phyloP scores from a whole-genome alignment of 2,797 vertebrate species.

The Amblyopsis hoosieri region DNA sequence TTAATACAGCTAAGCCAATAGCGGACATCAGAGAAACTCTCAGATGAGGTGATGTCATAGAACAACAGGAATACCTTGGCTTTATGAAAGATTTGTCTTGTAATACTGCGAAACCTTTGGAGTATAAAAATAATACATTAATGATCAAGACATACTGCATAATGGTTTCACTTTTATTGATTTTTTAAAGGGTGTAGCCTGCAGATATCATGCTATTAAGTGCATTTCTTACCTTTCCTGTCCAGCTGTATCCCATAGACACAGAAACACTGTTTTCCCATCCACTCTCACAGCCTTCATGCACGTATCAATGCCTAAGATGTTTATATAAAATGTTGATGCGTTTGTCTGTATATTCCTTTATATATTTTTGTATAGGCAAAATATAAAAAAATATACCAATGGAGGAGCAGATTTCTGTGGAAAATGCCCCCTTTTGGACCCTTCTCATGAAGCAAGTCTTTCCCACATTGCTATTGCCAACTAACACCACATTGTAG shows the following conservation, averaged over 20 bases:
- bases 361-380: background rate
- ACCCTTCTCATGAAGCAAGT: constrained; percentile 88
- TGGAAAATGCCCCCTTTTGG: constrained; percentile 75
- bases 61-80: constrained; percentile 91
- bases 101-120: constrained; percentile 90
- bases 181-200: background rate
- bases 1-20: constrained; percentile 89
- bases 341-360: constrained; percentile 3
- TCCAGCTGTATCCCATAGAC: constrained; percentile 96
- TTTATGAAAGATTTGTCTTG: constrained; percentile 87
- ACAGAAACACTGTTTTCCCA: constrained; percentile 78
- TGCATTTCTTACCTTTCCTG: constrained; percentile 84
- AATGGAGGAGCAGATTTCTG: constrained; percentile 77
- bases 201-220: too few relatives aligned
- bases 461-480: constrained; percentile 90
- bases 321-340: constrained; percentile 8
- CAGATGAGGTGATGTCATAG: constrained; percentile 87
- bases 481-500: constrained; percentile 85
- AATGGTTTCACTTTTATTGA: background rate
- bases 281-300: constrained; percentile 83
- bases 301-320: constrained; percentile 87
- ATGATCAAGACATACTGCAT: background rate
- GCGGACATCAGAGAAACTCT: constrained; percentile 81
- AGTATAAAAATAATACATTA: constrained; percentile 4
- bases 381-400: constrained; percentile 73